phyloP scores from a whole-genome alignment of 2,113 vertebrate species.

The Bombycilla garrulus region DNA sequence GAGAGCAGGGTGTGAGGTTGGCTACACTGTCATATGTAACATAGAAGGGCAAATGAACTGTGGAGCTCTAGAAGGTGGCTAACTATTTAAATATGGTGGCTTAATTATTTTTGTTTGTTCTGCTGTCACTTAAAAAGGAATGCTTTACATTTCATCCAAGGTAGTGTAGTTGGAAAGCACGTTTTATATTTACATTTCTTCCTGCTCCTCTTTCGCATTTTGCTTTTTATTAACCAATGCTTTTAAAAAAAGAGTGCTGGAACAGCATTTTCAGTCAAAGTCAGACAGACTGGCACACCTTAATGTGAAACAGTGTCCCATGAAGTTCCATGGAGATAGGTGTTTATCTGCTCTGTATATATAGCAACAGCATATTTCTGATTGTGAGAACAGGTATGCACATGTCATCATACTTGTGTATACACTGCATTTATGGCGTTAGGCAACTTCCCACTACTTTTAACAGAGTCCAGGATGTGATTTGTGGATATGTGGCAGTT shows the following conservation, averaged over 20 bases:
- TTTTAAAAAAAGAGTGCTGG: not conserved
- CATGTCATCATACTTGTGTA: not conserved
- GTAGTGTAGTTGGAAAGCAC: not conserved
- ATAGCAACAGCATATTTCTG: not conserved
- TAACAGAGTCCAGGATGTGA: not conserved
- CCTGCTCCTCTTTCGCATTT: not conserved
- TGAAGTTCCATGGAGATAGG: not conserved
- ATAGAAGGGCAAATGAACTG: not conserved
- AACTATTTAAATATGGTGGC: not conserved
- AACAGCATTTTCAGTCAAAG: not conserved
- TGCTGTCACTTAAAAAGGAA: slow-evolving; percentile 13
- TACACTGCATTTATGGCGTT: not conserved
- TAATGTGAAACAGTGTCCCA: not conserved
- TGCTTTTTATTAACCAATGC: not conserved
- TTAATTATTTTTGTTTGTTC: not conserved
- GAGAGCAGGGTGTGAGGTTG: not conserved
- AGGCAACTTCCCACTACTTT: not conserved
- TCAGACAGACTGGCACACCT: not conserved
- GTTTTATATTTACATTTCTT: not conserved
- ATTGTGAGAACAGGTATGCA: not conserved
- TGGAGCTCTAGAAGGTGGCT: not conserved
- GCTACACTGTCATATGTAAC: not conserved
- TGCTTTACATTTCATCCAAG: not conserved
- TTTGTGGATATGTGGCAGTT: not conserved
- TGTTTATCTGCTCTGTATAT: not conserved